Base-by-base conservation (phyloP, 2,797 vertebrate species). In the Lithobates sylvaticus region DNA sequence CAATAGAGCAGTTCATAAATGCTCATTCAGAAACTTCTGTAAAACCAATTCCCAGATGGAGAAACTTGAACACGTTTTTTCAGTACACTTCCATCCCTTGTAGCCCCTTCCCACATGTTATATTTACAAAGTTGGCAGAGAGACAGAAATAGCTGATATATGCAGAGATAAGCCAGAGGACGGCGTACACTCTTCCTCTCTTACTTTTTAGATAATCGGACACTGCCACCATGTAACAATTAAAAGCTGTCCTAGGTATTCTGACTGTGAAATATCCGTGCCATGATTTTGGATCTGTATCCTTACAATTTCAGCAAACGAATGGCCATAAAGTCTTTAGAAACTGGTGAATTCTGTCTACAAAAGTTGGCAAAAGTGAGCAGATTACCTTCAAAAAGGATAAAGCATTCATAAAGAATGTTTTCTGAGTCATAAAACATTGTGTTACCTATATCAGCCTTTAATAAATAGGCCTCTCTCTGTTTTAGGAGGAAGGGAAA, bases 1-100 rank as follows among this genome's bases (percentile, higher is more conserved):
- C 76, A 80, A 75, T 76, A 39, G 42, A 32, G 58, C 34, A 12
- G 27, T 78, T 84, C 69, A 79, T 73, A 79, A 32, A 75, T 26
- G 23, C 58, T 76, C 50, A 76, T 76, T 86, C 78, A 76, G 26
- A 72, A 61, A 81, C 64, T 44, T 13, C 58, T 32, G 36, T 79
- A 39, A 73, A 72, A 78, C 32, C 29, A 21, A 64, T 50, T 65
- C 18, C 58, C 32, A 50, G 64, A 76, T 75, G 29, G 50, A 32
- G 84, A 67, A 76, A 83, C 10, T 21, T 74, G 32, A 50, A 47
- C 61, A 18, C n/a, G 3, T 76, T 74, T 65, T 65, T 82, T 5
- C 34, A 68, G 47, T 34, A 29, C 21, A 21, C 23, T 69, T 84
- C 36, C 61, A 50, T 77, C 23, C 65, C 47, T 21, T 44, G 34